Conservation (phyloP, 1,140 invertebrate species). For the Geopemphigus sp. region DNA sequence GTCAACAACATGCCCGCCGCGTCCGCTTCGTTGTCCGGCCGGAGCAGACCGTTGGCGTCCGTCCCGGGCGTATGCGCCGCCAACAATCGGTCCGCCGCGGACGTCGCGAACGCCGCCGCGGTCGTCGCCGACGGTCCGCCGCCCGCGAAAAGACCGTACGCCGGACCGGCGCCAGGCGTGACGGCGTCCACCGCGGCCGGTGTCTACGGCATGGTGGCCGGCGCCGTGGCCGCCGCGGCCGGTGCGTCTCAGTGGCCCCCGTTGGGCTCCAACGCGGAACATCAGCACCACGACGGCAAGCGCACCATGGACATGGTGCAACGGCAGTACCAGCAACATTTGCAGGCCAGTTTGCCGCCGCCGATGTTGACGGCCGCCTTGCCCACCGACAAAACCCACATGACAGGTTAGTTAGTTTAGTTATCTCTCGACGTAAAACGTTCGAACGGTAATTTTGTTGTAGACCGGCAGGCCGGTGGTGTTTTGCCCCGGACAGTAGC, state of each 20-base stretch:
- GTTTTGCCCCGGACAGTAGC: too few relatives aligned
- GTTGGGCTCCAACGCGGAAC: conserved; percentile 41
- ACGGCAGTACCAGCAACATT: conserved; percentile 23
- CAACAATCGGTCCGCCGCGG: neutral
- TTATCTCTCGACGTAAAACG: too few relatives aligned
- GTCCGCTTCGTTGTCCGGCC: neutral
- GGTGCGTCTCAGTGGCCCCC: conserved; percentile 42
- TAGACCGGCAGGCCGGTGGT: too few relatives aligned
- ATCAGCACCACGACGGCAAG: conserved; percentile 34
- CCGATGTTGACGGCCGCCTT: conserved; percentile 43
- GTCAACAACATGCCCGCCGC: conserved; percentile 65
- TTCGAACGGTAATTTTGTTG: too few relatives aligned
- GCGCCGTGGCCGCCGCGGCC: conserved; percentile 38
- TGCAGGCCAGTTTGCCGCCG: conserved; percentile 41
- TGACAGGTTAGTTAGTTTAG: conserved; percentile 40
- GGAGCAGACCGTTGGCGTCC: conserved; percentile 2
- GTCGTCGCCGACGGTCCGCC: conserved; percentile 28
- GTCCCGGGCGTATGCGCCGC: neutral
- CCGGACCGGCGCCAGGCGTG: conserved; percentile 43
- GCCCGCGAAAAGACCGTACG: conserved; percentile 44
- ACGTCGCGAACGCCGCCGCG: neutral
- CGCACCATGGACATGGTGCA: conserved; percentile 27
- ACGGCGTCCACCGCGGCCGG: conserved; percentile 36
- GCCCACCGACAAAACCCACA: conserved; percentile 38
- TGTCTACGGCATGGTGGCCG: conserved; percentile 36